Percentiles rank a stretch among this genome's conserved stretches.
Evolutionary conservation across 2,113 vertebrate species (phyloP).

Genomic region (Nematolebias whitei): DNA sequence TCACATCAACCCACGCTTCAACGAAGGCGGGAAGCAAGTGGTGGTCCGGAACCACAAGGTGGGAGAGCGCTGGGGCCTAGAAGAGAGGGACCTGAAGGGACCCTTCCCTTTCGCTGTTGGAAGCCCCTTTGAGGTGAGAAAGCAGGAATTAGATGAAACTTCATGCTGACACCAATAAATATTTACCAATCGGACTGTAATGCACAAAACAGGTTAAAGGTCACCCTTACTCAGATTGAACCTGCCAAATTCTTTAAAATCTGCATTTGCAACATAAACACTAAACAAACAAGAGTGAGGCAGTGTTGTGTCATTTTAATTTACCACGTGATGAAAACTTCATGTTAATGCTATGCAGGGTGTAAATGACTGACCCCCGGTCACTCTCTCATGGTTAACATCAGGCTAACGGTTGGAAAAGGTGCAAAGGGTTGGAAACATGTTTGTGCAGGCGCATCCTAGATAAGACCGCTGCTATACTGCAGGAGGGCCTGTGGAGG

Average conservation of each 20-base stretch:
- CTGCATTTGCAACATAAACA: no score
- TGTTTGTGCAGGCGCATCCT: conserved; percentile 63
- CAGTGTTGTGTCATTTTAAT: no score
- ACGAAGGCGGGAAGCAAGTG: conserved; percentile 73
- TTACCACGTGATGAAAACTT: no score
- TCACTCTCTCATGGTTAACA: conserved; percentile 60
- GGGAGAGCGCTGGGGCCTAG: conserved; percentile 77
- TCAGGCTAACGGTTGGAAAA: conserved; percentile 70
- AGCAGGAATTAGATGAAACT: not conserved
- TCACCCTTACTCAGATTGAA: not conserved
- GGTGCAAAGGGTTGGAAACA: conserved; percentile 69
- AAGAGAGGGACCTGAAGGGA: conserved; percentile 77
- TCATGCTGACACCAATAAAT: no score
- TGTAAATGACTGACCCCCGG: conserved; percentile 57
- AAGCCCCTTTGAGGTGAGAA: conserved; percentile 79
- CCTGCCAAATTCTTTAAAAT: no score
- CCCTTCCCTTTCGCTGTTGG: conserved; percentile 77
- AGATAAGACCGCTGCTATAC: conserved; percentile 62
- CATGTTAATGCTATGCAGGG: not conserved
- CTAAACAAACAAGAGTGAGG: no score
- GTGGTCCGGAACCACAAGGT: conserved; percentile 80
- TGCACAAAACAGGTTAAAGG: not conserved
- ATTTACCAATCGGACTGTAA: not conserved
- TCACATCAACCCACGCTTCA: conserved; percentile 83
- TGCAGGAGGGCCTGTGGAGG: conserved; percentile 68